Percentiles rank a stretch among this genome's conserved stretches.
These are phyloP conservation scores for Alauda arvensis DNA, from an alignment of 2,797 vertebrate genomes.

Conservation along the genomic window DNA sequence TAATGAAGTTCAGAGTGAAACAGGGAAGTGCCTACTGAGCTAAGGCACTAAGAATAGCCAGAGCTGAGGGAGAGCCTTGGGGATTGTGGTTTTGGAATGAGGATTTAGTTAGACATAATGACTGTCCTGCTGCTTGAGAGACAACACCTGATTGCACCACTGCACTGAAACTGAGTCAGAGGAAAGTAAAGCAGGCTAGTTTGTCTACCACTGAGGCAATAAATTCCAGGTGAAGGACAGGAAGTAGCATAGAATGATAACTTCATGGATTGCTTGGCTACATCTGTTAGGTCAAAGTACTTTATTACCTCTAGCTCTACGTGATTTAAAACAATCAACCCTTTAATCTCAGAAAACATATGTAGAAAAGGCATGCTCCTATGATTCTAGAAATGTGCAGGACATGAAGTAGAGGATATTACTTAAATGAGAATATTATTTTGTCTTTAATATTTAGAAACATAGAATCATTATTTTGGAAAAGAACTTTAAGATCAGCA, in stretches of 20 bases:
- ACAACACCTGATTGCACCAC: background rate
- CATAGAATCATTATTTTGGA: fast-evolving
- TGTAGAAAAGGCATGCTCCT: background rate
- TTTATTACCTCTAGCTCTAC: constrained; percentile 2
- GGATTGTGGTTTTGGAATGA: background rate
- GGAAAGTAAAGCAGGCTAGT: background rate
- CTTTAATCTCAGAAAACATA: constrained; percentile 7
- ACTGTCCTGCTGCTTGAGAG: background rate
- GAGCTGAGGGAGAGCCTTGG: background rate
- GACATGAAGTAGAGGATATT: background rate
- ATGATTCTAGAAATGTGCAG: background rate
- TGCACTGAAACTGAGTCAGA: background rate
- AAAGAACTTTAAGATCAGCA: background rate
- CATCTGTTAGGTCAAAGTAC: background rate
- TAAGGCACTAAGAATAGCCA: background rate
- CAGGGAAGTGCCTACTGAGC: background rate
- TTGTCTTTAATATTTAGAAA: background rate
- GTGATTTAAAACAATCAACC: background rate
- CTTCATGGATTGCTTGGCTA: background rate
- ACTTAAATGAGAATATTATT: background rate
- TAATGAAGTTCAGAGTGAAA: background rate
- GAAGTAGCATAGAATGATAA: background rate
- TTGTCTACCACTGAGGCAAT: background rate
- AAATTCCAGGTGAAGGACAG: background rate
- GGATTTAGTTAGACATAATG: background rate